Conservation (phyloP, 2,113 vertebrate species). For the Chionis minor region DNA sequence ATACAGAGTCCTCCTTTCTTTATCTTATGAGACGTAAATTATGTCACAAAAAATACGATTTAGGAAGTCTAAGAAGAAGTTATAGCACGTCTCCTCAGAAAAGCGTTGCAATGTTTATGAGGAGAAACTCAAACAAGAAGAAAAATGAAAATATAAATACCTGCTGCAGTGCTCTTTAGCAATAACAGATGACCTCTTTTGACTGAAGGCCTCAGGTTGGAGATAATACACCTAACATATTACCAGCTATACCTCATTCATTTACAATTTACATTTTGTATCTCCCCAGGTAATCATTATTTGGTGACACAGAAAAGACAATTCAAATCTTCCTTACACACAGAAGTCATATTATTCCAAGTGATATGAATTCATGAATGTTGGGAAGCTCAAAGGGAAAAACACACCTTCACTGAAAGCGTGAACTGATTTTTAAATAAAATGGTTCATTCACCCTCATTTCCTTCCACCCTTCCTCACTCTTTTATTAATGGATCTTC, state of each 20-base stretch:
- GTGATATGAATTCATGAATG: neutral
- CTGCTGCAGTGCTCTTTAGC: neutral
- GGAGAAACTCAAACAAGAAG: neutral
- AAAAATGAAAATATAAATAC: neutral
- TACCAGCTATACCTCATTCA: neutral
- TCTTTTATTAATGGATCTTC: neutral
- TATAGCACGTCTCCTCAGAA: neutral
- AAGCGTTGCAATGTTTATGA: neutral
- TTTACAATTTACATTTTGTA: neutral
- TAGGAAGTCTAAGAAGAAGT: neutral
- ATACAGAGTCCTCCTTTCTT: neutral
- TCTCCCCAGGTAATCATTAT: slow-evolving; percentile 3
- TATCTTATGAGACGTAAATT: neutral
- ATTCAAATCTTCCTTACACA: neutral
- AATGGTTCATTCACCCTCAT: neutral
- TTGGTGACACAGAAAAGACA: neutral
- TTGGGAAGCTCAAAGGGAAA: neutral
- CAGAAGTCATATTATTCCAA: slow-evolving; percentile 4
- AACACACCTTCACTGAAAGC: neutral
- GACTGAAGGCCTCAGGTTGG: neutral
- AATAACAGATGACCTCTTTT: neutral
- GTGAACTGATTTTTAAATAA: neutral
- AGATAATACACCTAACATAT: neutral
- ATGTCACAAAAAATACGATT: neutral
- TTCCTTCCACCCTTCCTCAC: neutral